Conservation (phyloP, 1,140 invertebrate species). For the Euglossa dilemma region DNA sequence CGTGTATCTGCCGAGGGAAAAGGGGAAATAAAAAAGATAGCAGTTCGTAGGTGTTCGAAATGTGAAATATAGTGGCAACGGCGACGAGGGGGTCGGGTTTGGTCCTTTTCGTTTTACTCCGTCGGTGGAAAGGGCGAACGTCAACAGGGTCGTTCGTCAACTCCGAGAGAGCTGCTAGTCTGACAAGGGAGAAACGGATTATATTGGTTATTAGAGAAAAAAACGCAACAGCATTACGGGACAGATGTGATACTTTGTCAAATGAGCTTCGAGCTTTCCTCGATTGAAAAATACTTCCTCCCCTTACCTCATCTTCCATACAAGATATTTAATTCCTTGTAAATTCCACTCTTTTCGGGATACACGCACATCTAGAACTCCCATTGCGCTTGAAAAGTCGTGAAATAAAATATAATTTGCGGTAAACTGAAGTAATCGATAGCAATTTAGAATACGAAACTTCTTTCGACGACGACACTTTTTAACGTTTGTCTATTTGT, state of each 20-base stretch:
- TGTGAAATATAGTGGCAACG: conserved; percentile 75
- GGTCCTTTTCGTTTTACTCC: conserved; percentile 73
- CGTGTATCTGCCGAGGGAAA: conserved; percentile 52
- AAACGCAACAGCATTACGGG: conserved; percentile 25
- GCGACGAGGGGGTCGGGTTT: conserved; percentile 44
- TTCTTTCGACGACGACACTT: no score
- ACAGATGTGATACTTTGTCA: conserved; percentile 58
- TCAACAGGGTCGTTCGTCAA: conserved; percentile 79
- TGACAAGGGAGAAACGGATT: conserved; percentile 67
- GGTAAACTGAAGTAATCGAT: no score
- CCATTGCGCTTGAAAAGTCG: no score
- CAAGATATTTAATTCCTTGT: neutral
- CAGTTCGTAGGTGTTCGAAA: conserved; percentile 70
- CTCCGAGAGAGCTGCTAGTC: conserved; percentile 46
- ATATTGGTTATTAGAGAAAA: conserved; percentile 63
- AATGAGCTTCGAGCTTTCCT: conserved; percentile 37
- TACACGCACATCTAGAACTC: no score
- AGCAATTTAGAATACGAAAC: no score
- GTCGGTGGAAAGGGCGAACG: conserved; percentile 72
- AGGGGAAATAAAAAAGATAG: conserved; percentile 37
- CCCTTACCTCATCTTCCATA: conserved; percentile 50
- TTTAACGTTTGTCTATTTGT: no score
- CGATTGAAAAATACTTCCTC: conserved; percentile 37
- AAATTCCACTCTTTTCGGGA: no score
- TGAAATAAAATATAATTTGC: no score